Evolutionary conservation across 2,113 vertebrate genomes (phyloP).

Genomic region (Nerophis ophidion): DNA sequence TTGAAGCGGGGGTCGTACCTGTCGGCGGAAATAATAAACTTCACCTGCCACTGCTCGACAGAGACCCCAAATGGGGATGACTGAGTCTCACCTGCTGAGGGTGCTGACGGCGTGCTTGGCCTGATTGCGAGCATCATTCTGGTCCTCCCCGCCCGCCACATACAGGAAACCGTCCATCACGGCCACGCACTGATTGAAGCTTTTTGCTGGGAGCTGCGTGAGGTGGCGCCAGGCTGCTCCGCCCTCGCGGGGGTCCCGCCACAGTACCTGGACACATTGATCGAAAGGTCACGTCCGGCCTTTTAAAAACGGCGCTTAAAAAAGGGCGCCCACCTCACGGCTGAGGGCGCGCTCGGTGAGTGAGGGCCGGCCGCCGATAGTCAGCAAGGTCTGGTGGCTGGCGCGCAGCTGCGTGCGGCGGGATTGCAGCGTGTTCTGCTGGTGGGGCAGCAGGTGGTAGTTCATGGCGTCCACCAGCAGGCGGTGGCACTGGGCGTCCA

Average conservation of each 20-base stretch:
- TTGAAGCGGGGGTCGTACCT: constrained; percentile 82
- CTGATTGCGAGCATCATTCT: constrained; percentile 82
- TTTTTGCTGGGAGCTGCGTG: constrained; percentile 77
- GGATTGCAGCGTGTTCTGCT: constrained; percentile 80
- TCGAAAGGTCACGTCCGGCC: constrained; percentile 19
- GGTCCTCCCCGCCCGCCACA: constrained; percentile 78
- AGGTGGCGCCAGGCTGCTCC: constrained; percentile 76
- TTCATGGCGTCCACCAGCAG: constrained; percentile 85
- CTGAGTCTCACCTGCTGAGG: constrained; percentile 69
- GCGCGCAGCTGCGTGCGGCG: constrained; percentile 72
- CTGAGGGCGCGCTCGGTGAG: constrained; percentile 78
- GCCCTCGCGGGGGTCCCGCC: constrained; percentile 74
- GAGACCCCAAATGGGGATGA: no score
- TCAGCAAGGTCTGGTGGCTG: constrained; percentile 71
- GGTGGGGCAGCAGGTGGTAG: constrained; percentile 82
- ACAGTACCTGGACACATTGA: constrained; percentile 63
- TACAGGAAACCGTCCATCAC: constrained; percentile 85
- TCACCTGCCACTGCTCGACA: no score
- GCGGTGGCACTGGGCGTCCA: constrained; percentile 77
- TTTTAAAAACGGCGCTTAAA: neutral
- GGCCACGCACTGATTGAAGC: constrained; percentile 82
- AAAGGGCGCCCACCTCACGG: constrained; percentile 62
- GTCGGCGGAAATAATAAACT: neutral
- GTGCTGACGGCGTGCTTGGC: constrained; percentile 80
- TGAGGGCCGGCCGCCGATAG: constrained; percentile 73